These are phyloP conservation scores for Alectoris magna DNA, from an alignment of 2,797 vertebrate genomes.

Conservation along the genomic window DNA sequence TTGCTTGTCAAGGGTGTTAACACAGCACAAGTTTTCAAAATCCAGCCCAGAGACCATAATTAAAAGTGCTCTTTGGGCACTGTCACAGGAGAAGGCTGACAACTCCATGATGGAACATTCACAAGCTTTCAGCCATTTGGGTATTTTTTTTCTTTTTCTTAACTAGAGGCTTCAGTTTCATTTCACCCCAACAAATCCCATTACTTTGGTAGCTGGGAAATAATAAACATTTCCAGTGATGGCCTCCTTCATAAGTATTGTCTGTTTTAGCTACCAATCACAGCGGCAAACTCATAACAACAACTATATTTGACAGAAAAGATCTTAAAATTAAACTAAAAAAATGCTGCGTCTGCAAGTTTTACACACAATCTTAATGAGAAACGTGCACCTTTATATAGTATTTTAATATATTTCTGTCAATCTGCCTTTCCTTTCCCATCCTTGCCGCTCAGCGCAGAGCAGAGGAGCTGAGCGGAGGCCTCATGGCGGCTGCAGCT, in stretches of 20 bases:
- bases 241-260: slow-evolving; percentile 24
- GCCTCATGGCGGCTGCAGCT: neutral
- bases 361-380: slow-evolving; percentile 12
- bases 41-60: neutral
- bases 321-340: slow-evolving; percentile 23
- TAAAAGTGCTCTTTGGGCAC: neutral
- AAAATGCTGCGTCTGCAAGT: neutral
- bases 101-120: neutral
- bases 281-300: neutral
- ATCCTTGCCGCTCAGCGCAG: neutral
- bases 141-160: neutral
- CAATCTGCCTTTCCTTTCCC: neutral
- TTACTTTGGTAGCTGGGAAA: slow-evolving; percentile 12
- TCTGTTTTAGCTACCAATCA: slow-evolving; percentile 16
- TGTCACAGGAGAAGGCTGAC: neutral
- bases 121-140: neutral
- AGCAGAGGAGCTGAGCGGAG: neutral
- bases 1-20: neutral
- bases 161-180: slow-evolving; percentile 43
- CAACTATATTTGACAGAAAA: slow-evolving; percentile 2
- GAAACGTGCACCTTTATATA: neutral
- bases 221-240: slow-evolving; percentile 44
- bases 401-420: slow-evolving; percentile 4
- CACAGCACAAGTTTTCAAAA: neutral
- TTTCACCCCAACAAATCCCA: slow-evolving; percentile 35